Evolutionary conservation across 64 coral and sea anemone genomes (phyloP).

Genomic region (Catalaphyllia jardinei): DNA sequence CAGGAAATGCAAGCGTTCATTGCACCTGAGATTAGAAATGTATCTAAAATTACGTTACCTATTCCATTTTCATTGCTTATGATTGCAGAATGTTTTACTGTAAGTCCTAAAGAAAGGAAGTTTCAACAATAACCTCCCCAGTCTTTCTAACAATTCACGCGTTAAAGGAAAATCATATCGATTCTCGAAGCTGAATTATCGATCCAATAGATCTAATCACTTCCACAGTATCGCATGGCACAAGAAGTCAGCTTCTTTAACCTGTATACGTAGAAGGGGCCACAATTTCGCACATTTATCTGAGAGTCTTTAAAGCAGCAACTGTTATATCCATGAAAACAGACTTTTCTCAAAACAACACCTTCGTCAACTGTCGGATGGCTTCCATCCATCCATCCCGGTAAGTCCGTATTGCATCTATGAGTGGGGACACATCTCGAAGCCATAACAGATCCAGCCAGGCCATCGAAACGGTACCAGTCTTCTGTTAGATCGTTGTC

Average conservation of each 20-base stretch:
- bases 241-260: not conserved
- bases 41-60: no score
- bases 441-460: not conserved
- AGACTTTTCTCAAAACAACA: slow-evolving; percentile 14
- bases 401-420: not conserved
- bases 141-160: no score
- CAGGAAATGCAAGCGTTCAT: no score
- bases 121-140: no score
- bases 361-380: slow-evolving; percentile 36
- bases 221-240: not conserved
- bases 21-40: no score
- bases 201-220: not conserved
- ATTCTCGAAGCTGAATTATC: no score
- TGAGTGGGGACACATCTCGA: not conserved
- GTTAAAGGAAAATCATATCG: no score
- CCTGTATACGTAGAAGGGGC: slow-evolving; percentile 20
- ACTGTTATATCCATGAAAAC: slow-evolving; percentile 13
- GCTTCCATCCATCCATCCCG: slow-evolving; percentile 39
- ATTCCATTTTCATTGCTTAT: no score
- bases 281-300: slow-evolving; percentile 29
- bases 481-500: not conserved
- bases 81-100: no score
- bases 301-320: not conserved
- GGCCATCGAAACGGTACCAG: slow-evolving; percentile 44
- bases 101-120: no score